Evolutionary conservation across 2,797 vertebrate species (phyloP), one percentile per base, ranked within the genome.

Genomic region (Emys orbicularis): DNA sequence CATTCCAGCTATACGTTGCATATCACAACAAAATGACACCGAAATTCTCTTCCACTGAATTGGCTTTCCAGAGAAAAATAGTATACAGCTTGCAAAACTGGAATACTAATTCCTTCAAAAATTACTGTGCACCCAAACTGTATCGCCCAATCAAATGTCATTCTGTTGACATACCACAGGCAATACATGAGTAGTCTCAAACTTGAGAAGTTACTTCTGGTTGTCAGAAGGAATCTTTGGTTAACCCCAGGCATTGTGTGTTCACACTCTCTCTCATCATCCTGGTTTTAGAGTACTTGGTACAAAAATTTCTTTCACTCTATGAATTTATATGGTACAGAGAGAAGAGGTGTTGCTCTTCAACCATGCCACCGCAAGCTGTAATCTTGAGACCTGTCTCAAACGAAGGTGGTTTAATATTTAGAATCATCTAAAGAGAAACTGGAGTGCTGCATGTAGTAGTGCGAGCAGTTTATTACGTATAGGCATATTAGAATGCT

Each of bases 401-500:
- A 0, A 3, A 50, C 13, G 57, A 84, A 92, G 47, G 79, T 44
- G 44, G 44, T 81, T 95, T 81, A 50, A 92, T 84, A 49, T 25
- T 86, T 79, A 37, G 72, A 34, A 4, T n/a, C 1, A 0, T 81
- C 47, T 56, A 10, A 80, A 72, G 41, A 61, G 79, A 82, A 83
- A 29, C 29, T 85, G 72, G 49, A 79, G 41, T 95, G 59, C 0
- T 0, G 47, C 8, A 34, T 72, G 29, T 84, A 0, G 0, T 72
- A n/a, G 34, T n/a, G 34, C 11, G 31, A 31, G 13, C 59, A n/a
- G 34, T 19, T n/a, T 34, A n/a, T 65, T 19, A 65, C 16, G 2
- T 56, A 1, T 13, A 74, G 23, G 0, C 18, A 9, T 18, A 68
- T n/a, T 86, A 77, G 65, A 93, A 34, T 12, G 76, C 31, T 65